Conservation (phyloP, 1,140 invertebrate species). For the Meteorus sp. region DNA sequence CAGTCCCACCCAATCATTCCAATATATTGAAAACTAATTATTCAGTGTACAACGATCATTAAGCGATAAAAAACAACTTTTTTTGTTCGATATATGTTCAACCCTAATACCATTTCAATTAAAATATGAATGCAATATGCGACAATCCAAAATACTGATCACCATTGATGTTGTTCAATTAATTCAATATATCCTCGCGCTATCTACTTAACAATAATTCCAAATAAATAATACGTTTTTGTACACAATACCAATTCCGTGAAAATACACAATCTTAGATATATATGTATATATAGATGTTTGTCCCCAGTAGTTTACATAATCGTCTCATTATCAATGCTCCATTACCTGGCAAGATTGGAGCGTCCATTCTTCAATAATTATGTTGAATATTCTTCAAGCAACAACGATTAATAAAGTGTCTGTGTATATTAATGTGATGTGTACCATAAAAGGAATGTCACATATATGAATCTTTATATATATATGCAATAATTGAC, state of each 20-base stretch:
- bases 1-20: too few relatives aligned
- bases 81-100: too few relatives aligned
- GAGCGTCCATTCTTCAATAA: too few relatives aligned
- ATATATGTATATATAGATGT: background rate
- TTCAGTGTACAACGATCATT: too few relatives aligned
- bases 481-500: too few relatives aligned
- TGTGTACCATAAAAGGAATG: background rate
- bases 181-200: background rate
- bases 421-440: background rate
- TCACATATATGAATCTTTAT: background rate
- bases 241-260: background rate
- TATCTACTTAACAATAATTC: slow-evolving; percentile 5
- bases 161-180: background rate
- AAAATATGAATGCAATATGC: too few relatives aligned
- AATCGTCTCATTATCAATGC: background rate
- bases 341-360: background rate
- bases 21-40: too few relatives aligned
- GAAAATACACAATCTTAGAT: too few relatives aligned
- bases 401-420: background rate
- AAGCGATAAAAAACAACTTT: too few relatives aligned
- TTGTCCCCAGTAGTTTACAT: background rate
- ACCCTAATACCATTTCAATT: too few relatives aligned
- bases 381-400: too few relatives aligned
- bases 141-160: too few relatives aligned
- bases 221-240: slow-evolving; percentile 8